Percentiles rank a stretch among this genome's conserved stretches.
Conservation (phyloP, 2,888 invertebrate genomes). For the Ophraella communa region DNA sequence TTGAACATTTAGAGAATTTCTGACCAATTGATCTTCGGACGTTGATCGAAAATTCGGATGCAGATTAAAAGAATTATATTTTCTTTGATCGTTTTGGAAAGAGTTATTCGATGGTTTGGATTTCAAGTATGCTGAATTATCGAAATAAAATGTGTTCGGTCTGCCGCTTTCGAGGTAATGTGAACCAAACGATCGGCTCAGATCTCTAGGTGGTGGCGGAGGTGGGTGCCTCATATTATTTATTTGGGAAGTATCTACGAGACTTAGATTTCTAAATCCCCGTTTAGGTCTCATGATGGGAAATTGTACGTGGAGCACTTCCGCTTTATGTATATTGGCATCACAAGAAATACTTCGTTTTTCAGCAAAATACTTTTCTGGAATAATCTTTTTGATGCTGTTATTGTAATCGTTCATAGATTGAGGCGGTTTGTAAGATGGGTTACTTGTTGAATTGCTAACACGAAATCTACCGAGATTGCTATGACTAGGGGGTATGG, state of each 20-base stretch:
- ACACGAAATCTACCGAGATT: slow-evolving; percentile 49
- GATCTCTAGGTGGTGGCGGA: slow-evolving; percentile 82
- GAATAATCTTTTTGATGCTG: slow-evolving; percentile 35
- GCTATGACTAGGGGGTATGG: slow-evolving; percentile 57
- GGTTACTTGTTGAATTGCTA: slow-evolving; percentile 51
- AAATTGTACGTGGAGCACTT: slow-evolving; percentile 52
- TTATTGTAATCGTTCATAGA: slow-evolving; percentile 53
- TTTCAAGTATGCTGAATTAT: slow-evolving; percentile 48
- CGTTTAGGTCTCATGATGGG: slow-evolving; percentile 50
- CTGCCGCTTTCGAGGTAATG: slow-evolving; percentile 56
- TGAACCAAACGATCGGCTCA: slow-evolving; percentile 66
- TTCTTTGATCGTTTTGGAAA: slow-evolving; percentile 46
- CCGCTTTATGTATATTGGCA: slow-evolving; percentile 54
- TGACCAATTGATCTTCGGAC: slow-evolving; percentile 56
- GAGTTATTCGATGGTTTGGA: slow-evolving; percentile 42
- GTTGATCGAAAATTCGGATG: slow-evolving; percentile 53
- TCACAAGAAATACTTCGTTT: slow-evolving; percentile 57
- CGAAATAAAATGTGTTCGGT: slow-evolving; percentile 64
- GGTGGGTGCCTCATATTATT: slow-evolving; percentile 60
- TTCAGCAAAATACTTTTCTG: slow-evolving; percentile 37
- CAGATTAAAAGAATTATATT: slow-evolving; percentile 47
- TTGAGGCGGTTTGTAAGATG: slow-evolving; percentile 50
- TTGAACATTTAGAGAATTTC: slow-evolving; percentile 44
- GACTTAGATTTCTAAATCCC: slow-evolving; percentile 49
- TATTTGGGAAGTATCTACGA: slow-evolving; percentile 47